phyloP scores from a whole-genome alignment of 2,113 vertebrate genomes.

The Odontesthes bonariensis region DNA sequence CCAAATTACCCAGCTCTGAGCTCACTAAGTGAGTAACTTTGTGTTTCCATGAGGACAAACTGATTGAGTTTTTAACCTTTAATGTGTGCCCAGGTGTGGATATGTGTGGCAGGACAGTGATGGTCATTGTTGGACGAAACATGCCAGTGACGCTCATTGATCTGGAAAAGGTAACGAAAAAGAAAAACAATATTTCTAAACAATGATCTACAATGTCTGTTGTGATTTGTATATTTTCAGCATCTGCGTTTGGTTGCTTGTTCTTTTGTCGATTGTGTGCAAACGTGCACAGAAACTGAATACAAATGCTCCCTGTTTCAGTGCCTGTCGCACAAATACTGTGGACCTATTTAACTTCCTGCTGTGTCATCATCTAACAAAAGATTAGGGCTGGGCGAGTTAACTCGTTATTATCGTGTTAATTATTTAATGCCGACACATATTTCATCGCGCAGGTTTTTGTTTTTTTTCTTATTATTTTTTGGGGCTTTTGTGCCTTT shows the following conservation, averaged over 20 bases:
- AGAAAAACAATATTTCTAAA: no score
- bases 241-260: neutral
- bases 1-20: no score
- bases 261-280: neutral
- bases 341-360: no score
- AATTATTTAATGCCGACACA: no score
- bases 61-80: neutral
- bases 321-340: no score
- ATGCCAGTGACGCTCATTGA: constrained; percentile 95
- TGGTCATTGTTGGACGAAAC: constrained; percentile 96
- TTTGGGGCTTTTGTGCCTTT: no score
- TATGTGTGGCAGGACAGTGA: constrained; percentile 91
- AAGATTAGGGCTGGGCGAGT: no score
- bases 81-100: constrained; percentile 88
- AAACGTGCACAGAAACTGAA: neutral
- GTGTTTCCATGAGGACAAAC: neutral
- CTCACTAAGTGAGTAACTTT: neutral
- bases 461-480: no score
- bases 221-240: neutral
- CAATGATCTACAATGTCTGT: neutral
- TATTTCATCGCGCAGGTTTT: no score
- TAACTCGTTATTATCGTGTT: no score
- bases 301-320: neutral
- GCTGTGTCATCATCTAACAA: no score
- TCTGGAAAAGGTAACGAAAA: constrained; percentile 91